These are phyloP conservation scores for Amblyraja radiata DNA, from an alignment of 2,797 vertebrate genomes.

Conservation along the genomic window DNA sequence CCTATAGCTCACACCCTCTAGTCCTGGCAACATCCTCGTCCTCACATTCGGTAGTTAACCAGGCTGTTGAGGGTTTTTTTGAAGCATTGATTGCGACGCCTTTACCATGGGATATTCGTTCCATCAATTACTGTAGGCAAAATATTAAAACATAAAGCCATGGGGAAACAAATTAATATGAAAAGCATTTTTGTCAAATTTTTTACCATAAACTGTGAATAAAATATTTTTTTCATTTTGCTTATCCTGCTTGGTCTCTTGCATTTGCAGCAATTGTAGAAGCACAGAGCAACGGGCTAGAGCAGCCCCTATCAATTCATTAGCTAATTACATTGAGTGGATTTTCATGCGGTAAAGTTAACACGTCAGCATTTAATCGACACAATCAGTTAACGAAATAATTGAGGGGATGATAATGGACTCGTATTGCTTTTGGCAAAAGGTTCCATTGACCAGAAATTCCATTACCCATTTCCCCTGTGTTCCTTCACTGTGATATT, in stretches of 20 bases:
- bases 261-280: neutral
- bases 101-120: neutral
- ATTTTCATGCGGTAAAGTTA: conserved; percentile 1
- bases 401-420: conserved; percentile 34
- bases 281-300: neutral
- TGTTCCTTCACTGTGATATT: neutral
- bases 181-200: neutral
- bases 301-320: neutral
- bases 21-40: too few relatives aligned
- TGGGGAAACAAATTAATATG: neutral
- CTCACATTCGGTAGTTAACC: neutral
- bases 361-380: conserved; percentile 23
- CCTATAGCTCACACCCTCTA: too few relatives aligned
- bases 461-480: conserved; percentile 8
- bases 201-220: neutral
- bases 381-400: neutral
- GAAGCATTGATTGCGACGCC: neutral
- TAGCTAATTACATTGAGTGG: conserved; percentile 19
- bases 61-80: neutral
- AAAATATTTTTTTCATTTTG: neutral
- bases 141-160: neutral
- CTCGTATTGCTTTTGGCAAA: conserved; percentile 2
- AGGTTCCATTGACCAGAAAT: conserved; percentile 11
- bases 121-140: too few relatives aligned
- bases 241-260: neutral